Percentiles rank a stretch among this genome's conserved stretches.
phyloP scores from a whole-genome alignment of 1,140 invertebrate species.

The Neocloeon triangulifer region DNA sequence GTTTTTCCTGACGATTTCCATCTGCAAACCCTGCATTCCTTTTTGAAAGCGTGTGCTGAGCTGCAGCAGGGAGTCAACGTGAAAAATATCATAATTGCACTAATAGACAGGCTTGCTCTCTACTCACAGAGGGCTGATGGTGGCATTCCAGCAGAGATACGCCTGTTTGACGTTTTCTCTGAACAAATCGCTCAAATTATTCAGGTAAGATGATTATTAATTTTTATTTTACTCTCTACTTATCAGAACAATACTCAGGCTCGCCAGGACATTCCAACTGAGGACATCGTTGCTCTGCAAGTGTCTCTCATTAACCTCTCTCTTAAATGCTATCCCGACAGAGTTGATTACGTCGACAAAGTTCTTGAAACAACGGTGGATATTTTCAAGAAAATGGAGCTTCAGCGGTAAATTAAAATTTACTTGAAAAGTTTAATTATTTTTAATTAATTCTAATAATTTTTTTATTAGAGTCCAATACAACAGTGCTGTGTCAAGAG shows the following conservation, averaged over 20 bases:
- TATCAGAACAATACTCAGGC: slow-evolving; percentile 42
- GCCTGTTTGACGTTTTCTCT: slow-evolving; percentile 97
- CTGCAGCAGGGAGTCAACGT: slow-evolving; percentile 89
- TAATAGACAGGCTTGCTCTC: slow-evolving; percentile 77
- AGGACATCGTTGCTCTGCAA: slow-evolving; percentile 91
- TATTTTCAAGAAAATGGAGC: slow-evolving; percentile 55
- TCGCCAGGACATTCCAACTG: slow-evolving; percentile 78
- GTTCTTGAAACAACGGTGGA: slow-evolving; percentile 77
- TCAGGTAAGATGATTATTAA: too few species aligned
- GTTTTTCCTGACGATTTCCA: slow-evolving; percentile 99
- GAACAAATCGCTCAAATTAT: slow-evolving; percentile 90
- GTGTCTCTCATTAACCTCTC: slow-evolving; percentile 87
- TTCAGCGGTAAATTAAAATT: slow-evolving; percentile 41
- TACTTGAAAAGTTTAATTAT: slow-evolving; percentile 2
- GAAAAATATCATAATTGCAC: slow-evolving; percentile 91
- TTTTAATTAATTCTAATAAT: not conserved
- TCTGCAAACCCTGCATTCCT: slow-evolving; percentile 79
- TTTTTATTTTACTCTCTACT: too few species aligned
- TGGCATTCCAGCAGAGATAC: slow-evolving; percentile 68
- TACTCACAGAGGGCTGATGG: slow-evolving; percentile 54
- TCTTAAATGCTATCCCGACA: slow-evolving; percentile 86
- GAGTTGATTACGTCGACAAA: slow-evolving; percentile 87
- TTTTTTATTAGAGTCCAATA: slow-evolving; percentile 36
- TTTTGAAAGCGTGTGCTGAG: slow-evolving; percentile 92
- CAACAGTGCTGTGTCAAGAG: slow-evolving; percentile 66